A percentile compares a stretch with the other conserved stretches of the same genome.
These are phyloP conservation scores for Sapayoa aenigma DNA, from an alignment of 2,113 vertebrate species.

Conservation along the genomic window DNA sequence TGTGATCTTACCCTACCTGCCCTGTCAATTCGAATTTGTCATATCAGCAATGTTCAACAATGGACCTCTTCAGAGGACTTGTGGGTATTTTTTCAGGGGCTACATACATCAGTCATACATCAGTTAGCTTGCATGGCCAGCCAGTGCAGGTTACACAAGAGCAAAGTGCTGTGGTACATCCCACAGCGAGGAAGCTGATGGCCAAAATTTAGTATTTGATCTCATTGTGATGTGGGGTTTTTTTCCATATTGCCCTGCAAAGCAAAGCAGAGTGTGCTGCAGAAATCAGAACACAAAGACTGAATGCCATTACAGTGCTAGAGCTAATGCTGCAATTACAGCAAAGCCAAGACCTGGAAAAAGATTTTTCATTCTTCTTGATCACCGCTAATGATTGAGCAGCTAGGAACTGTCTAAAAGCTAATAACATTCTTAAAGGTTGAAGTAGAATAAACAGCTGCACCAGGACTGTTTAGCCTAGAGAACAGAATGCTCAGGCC, in stretches of 20 bases:
- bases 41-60: not conserved
- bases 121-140: not conserved
- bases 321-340: not conserved
- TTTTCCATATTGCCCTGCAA: not conserved
- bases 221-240: not conserved
- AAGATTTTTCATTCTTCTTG: not conserved
- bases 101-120: not conserved
- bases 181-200: not conserved
- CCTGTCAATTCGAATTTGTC: not conserved
- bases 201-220: not conserved
- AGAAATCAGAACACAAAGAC: not conserved
- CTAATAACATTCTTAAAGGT: not conserved
- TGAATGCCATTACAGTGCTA: not conserved
- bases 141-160: not conserved
- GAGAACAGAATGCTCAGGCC: not conserved
- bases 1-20: not conserved
- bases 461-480: not conserved
- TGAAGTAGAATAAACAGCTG: not conserved
- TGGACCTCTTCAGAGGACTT: not conserved
- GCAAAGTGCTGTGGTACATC: not conserved
- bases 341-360: not conserved
- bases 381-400: not conserved
- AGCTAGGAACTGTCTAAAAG: not conserved
- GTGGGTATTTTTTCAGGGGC: not conserved
- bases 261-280: not conserved